A percentile compares a stretch with the other conserved stretches of the same genome.
Evolutionary conservation across 2,888 invertebrate species (phyloP).

Genomic region (Parnassius glacialis): DNA sequence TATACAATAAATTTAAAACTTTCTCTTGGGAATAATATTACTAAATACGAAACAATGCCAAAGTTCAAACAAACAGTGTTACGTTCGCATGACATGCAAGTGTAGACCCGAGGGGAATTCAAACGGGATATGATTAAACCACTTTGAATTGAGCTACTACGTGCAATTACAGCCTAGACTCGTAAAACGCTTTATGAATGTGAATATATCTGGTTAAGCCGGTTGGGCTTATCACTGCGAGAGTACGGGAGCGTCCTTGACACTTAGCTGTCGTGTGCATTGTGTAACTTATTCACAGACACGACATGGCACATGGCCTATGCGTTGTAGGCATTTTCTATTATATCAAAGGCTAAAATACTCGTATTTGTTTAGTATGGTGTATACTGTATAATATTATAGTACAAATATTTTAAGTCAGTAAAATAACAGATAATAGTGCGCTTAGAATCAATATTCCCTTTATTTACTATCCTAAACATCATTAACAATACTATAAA

Average conservation of each 20-base stretch:
- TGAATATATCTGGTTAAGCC: slow-evolving; percentile 39
- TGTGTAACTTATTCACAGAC: slow-evolving; percentile 14
- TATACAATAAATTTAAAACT: too few species aligned
- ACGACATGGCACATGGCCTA: not conserved
- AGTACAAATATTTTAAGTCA: too few species aligned
- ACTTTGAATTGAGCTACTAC: slow-evolving; percentile 35
- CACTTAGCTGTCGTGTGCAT: slow-evolving; percentile 42
- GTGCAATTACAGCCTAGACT: slow-evolving; percentile 28
- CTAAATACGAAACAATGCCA: not conserved
- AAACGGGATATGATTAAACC: slow-evolving; percentile 14
- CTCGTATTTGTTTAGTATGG: too few species aligned
- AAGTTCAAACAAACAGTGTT: slow-evolving; percentile 12
- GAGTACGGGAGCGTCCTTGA: slow-evolving; percentile 62
- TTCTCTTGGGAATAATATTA: too few species aligned
- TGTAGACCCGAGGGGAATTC: not conserved
- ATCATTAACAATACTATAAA: too few species aligned
- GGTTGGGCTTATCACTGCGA: slow-evolving; percentile 35
- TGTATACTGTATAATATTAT: too few species aligned
- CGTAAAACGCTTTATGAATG: slow-evolving; percentile 32
- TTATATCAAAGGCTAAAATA: too few species aligned
- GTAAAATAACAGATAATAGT: too few species aligned
- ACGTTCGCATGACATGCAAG: slow-evolving; percentile 8
- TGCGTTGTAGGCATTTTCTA: too few species aligned
- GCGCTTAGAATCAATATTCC: too few species aligned
- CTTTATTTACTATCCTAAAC: too few species aligned